Conservation (phyloP, 2,888 invertebrate genomes). For the Apodemia mormo region DNA sequence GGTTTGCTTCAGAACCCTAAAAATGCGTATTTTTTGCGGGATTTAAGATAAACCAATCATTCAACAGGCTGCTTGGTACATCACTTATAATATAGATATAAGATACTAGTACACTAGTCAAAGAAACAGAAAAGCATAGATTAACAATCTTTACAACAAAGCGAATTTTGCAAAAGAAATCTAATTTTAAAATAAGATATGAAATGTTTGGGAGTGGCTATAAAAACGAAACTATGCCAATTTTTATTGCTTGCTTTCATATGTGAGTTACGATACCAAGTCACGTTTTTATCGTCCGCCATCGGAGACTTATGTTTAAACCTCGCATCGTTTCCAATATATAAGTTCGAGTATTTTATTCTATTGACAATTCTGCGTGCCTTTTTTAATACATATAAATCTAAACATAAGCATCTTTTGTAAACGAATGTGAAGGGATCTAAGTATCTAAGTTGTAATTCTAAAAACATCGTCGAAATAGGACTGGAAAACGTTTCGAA, state of each 20-base stretch:
- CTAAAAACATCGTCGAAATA: no score
- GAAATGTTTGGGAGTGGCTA: conserved; percentile 34
- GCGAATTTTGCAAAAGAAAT: conserved; percentile 27
- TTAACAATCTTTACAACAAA: no score
- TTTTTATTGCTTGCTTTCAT: conserved; percentile 39
- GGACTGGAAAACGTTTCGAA: no score
- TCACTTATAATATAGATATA: no score
- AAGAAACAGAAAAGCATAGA: no score
- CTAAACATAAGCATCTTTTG: neutral
- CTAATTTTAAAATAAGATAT: conserved; percentile 30
- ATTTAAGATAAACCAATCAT: no score
- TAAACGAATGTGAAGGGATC: no score
- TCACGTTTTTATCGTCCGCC: conserved; percentile 35
- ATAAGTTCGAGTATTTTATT: neutral
- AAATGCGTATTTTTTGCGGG: no score
- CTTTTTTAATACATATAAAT: neutral
- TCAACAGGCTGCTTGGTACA: no score
- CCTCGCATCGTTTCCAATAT: neutral
- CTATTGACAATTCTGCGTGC: neutral
- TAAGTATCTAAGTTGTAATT: no score
- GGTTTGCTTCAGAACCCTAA: no score
- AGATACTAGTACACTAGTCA: no score
- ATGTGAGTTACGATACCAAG: conserved; percentile 37
- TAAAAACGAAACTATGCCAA: conserved; percentile 40
- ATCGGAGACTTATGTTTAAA: conserved; percentile 32